Evolutionary conservation across 1,140 invertebrate genomes (phyloP).

Genomic region (Leptinotarsa defecta): DNA sequence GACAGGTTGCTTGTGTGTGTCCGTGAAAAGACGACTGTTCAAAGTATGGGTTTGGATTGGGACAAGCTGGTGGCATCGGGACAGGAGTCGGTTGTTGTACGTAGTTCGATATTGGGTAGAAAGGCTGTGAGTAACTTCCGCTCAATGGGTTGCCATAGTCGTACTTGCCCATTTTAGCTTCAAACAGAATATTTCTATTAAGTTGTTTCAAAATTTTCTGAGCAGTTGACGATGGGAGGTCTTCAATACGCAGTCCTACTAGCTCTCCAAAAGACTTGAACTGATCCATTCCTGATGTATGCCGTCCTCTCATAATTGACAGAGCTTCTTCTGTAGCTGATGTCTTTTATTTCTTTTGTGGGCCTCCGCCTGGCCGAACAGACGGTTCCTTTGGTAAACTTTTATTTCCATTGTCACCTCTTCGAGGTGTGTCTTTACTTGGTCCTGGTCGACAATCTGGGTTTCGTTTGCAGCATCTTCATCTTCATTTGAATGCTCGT

Average conservation of each 20-base stretch:
- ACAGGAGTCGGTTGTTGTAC: no score
- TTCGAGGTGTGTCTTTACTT: constrained; percentile 3
- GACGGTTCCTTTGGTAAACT: neutral
- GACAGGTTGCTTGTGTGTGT: neutral
- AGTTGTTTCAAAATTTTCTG: neutral
- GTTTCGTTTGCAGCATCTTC: neutral
- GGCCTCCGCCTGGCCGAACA: neutral
- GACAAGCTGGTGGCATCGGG: no score
- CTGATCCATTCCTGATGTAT: neutral
- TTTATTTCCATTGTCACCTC: neutral
- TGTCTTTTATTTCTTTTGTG: constrained; percentile 3
- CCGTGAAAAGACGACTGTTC: neutral
- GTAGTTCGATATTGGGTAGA: neutral
- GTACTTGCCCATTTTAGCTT: neutral
- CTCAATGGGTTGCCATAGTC: neutral
- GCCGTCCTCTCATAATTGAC: constrained; percentile 2
- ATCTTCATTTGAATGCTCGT: constrained; percentile 3
- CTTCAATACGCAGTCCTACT: constrained; percentile 1
- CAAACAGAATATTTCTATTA: neutral
- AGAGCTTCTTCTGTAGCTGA: constrained; percentile 15
- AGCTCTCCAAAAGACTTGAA: neutral
- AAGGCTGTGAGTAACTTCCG: neutral
- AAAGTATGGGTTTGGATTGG: no score
- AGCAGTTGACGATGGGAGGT: constrained; percentile 10
- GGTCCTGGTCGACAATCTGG: constrained; percentile 14